Evolutionary conservation across 2,888 invertebrate species (phyloP), one percentile per base, ranked within the genome.

Genomic region (Mongoloraphidia duomilia): DNA sequence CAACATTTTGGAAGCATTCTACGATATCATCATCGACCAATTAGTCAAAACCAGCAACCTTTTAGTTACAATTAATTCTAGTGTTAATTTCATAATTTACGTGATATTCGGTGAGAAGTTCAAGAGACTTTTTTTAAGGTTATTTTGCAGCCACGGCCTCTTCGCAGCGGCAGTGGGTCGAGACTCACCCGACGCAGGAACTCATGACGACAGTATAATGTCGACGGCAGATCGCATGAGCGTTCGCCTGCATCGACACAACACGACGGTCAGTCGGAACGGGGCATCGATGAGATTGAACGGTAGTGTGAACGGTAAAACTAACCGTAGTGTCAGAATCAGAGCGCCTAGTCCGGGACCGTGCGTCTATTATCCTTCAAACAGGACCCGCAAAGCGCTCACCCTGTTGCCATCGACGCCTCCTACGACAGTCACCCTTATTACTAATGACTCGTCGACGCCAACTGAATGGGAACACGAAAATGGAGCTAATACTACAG

Each of bases 71-170:
- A 82, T 96, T 65, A 97, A 97, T 73, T 94, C 94, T 62, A 93
- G 94, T 63, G 90, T 95, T 53, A 97, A 97, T 71, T 96, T 97
- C 67, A 82, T 97, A 55, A 93, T 97, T 59, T 97, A 97, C 72
- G 94, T 95, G 56, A 94, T 94, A 56, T 95, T 96, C 66, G 96
- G 96, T 2, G 91, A 95, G 65, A 95, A 96, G 66, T 96, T 96
- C 71, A 88, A 91, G 64, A 75, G 87, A 53, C 79, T 92, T 55
- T 90, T 92, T 66, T 69, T 88, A 56, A 74, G 82, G 66, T 75
- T 85, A 67, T 86, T 86, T 71, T 86, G 86, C 68, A 80, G 79
- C 58, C 69, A 75, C 42, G 70, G 71, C 12, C 58, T 72, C 49
- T 65, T 70, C 52, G 65, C 65, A 1, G 65, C 74, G 56, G 69